Evolutionary conservation across 2,113 vertebrate species (phyloP), one percentile per base, ranked within the genome.

Genomic region (Euleptes europaea): DNA sequence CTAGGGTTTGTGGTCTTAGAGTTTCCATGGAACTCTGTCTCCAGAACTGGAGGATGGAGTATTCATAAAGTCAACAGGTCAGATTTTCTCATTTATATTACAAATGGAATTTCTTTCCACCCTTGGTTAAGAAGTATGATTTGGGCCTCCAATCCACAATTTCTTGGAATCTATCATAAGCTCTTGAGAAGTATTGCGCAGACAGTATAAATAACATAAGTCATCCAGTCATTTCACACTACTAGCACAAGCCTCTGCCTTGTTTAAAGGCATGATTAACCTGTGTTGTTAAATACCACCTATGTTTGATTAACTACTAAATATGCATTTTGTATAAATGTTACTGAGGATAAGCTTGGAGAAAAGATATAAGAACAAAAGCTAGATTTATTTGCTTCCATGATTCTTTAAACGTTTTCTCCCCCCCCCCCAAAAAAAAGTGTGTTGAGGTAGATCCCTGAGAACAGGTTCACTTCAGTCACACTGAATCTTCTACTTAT

Each of bases 401-500:
- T 80, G 73, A 75, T 83, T 21, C 35, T 1, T 33, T 0, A n/a
- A 65, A 12, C 2, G n/a, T 88, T 89, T 26, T 7, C 70, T 67
- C 79, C 7, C 9, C 44, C 44, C 44, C 9, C 19, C 13, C 4
- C 7, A 51, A 51, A 51, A 51, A 51, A 51, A 19, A 63, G 49
- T 0, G 0, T 33, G 14, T 72, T 1, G 1, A 6, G 60, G 57
- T 83, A 57, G 23, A 10, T 78, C 74, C 49, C 79, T 47, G n/a
- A 77, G 38, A 54, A 74, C 49, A 82, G 82, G 35, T 81, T 86
- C 70, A 75, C 38, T 28, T 80, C 60, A 44, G 51, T 82, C 60
- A 28, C 51, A 51, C 42, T 31, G 54, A 47, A 60, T 57, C 12
- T 80, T 82, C 23, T 66, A 60, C 26, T 75, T 80, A 71, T 84